Evolutionary conservation across 2,113 vertebrate species (phyloP), one percentile per base, ranked within the genome.

Genomic region (Festucalex cinctus): DNA sequence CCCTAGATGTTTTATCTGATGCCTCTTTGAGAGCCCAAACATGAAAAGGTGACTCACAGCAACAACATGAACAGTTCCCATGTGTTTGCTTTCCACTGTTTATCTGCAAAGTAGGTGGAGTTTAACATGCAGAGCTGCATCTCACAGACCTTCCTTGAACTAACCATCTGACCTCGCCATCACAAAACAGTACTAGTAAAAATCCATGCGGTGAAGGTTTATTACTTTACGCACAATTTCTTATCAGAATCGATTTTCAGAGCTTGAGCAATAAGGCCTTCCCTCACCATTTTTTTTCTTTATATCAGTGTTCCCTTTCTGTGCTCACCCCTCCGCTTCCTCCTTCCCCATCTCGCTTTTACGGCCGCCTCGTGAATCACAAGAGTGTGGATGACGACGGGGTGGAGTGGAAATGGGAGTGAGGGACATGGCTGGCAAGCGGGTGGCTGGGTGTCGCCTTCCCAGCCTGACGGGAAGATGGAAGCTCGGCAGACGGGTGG

Each of bases 321-420:
- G 43, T 17, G n/a, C 22, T 26, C 61, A 32, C 17, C 28, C 35
- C 46, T 22, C 37, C 46, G 6, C 24, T 28, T 14, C 46, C 44
- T 14, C 19, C 60, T 24, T 20, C 36, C 13, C 10, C 17, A 24
- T 16, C 22, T 19, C 62, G 70, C 32, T 81, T 84, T 81, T 77
- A 80, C 75, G 74, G 73, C 65, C 51, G 70, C 49, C 74, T 74
- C 66, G 56, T 85, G 77, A 83, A 73, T 85, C 77, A 77, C 26
- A 41, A 37, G 26, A 17, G 9, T 4, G 67, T 44, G 59, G 44
- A 46, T 62, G 51, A 28, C n/a, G 68, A 46, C 32, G 62, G 59
- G 57, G 28, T 26, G 2, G 49, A 37, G 36, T 16, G 60, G 49
- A 5, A 19, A 24, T 13, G 22, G 39, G 56, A 1, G 51, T 66